These are phyloP conservation scores for Diceros bicornis DNA, from an alignment of 2,797 vertebrate genomes.

Conservation along the genomic window DNA sequence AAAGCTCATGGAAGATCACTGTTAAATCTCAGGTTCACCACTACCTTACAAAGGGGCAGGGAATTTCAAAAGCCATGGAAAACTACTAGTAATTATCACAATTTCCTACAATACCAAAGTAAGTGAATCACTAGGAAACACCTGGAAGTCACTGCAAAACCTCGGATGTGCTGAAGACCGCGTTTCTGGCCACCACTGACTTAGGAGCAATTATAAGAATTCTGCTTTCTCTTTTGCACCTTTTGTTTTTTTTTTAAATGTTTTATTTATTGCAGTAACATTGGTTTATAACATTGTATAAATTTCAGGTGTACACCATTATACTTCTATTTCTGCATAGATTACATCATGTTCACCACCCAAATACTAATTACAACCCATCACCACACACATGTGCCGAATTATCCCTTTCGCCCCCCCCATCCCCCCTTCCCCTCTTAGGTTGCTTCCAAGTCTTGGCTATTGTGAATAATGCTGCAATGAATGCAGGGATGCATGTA, in stretches of 20 bases:
- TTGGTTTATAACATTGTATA: too few species aligned
- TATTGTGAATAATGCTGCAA: too few species aligned
- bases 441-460: too few species aligned
- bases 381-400: too few species aligned
- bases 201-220: neutral
- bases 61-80: neutral
- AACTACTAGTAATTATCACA: neutral
- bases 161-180: neutral
- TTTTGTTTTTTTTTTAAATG: neutral
- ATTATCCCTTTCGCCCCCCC: too few species aligned
- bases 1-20: neutral
- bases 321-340: too few species aligned
- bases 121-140: neutral
- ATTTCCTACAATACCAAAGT: neutral
- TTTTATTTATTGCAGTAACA: too few species aligned
- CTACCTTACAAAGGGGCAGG: neutral
- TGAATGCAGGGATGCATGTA: too few species aligned
- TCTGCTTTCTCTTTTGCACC: neutral
- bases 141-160: neutral
- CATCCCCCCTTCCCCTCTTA: too few species aligned
- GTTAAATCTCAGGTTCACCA: neutral
- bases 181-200: neutral
- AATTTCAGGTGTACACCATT: too few species aligned
- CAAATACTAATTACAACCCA: too few species aligned
- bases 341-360: too few species aligned